Percentiles rank a stretch among this genome's conserved stretches.
Evolutionary conservation across 2,888 invertebrate genomes (phyloP).

Genomic region (Mayetiola destructor): DNA sequence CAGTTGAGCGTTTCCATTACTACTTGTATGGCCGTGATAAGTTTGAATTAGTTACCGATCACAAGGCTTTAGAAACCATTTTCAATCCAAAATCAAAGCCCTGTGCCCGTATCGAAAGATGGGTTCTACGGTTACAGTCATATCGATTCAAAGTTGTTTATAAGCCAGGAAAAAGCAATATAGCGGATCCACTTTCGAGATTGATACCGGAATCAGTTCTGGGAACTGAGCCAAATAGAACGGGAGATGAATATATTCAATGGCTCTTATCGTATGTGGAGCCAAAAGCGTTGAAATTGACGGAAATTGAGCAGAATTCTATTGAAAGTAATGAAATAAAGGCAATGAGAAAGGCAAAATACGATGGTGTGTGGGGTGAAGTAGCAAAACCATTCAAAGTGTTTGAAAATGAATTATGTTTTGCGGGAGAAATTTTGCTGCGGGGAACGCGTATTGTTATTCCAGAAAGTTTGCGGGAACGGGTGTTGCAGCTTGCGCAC

Average conservation of each 20-base stretch:
- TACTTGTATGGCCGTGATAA: conserved; percentile 29
- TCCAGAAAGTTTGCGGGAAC: conserved; percentile 16
- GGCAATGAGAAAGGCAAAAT: not conserved
- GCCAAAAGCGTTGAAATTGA: conserved; percentile 13
- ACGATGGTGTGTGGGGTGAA: not conserved
- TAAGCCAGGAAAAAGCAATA: conserved; percentile 22
- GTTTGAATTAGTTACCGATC: conserved; percentile 26
- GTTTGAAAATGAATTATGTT: conserved; percentile 15
- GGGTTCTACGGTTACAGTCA: conserved; percentile 21
- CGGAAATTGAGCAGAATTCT: not conserved
- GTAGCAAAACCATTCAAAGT: not conserved
- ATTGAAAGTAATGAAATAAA: not conserved
- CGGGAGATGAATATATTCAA: conserved; percentile 13
- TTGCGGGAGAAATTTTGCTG: conserved; percentile 18
- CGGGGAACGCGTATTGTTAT: conserved; percentile 18
- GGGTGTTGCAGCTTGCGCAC: conserved; percentile 15
- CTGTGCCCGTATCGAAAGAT: conserved; percentile 22
- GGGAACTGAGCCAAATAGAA: not conserved
- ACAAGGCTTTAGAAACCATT: conserved; percentile 25
- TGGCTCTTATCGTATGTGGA: conserved; percentile 14
- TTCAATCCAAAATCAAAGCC: conserved; percentile 22
- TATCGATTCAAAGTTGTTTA: conserved; percentile 17
- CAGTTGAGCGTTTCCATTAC: conserved; percentile 29
- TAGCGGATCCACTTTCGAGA: conserved; percentile 24
- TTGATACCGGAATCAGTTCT: conserved; percentile 15